phyloP scores from a whole-genome alignment of 2,888 invertebrate species.

The Eilema caniola region DNA sequence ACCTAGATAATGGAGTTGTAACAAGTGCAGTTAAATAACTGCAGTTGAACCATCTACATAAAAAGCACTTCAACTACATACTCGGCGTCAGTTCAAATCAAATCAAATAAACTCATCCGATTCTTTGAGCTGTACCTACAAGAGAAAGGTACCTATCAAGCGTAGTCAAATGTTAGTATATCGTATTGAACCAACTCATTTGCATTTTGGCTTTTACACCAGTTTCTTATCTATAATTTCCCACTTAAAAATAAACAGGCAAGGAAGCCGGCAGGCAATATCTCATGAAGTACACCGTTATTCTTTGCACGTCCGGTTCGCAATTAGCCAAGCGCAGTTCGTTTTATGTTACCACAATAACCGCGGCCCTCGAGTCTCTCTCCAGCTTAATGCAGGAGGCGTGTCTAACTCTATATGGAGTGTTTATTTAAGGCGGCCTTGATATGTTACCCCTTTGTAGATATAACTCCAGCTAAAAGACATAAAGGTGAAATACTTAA shows the following conservation, averaged over 20 bases:
- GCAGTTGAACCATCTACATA: background rate
- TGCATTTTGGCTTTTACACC: background rate
- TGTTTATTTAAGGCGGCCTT: constrained; percentile 48
- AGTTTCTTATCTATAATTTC: constrained; percentile 1
- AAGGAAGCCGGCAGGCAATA: constrained; percentile 52
- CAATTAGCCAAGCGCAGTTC: constrained; percentile 63
- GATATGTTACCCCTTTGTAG: background rate
- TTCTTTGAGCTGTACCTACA: background rate
- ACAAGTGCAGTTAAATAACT: too few relatives aligned
- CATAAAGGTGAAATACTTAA: background rate
- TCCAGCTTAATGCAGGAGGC: constrained; percentile 63
- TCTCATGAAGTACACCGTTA: constrained; percentile 59
- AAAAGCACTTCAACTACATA: too few relatives aligned
- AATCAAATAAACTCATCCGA: background rate
- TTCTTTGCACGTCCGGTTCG: constrained; percentile 64
- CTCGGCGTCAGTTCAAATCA: background rate
- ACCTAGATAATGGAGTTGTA: background rate
- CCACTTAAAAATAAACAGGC: constrained; percentile 38
- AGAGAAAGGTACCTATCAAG: too few relatives aligned
- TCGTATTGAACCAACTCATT: background rate
- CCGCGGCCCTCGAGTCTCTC: constrained; percentile 44
- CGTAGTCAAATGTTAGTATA: background rate
- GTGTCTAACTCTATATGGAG: constrained; percentile 63
- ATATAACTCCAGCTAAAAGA: background rate
- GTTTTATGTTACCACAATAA: constrained; percentile 59